phyloP scores from a whole-genome alignment of 2,888 invertebrate genomes.

The Chymomyza fuscimana region DNA sequence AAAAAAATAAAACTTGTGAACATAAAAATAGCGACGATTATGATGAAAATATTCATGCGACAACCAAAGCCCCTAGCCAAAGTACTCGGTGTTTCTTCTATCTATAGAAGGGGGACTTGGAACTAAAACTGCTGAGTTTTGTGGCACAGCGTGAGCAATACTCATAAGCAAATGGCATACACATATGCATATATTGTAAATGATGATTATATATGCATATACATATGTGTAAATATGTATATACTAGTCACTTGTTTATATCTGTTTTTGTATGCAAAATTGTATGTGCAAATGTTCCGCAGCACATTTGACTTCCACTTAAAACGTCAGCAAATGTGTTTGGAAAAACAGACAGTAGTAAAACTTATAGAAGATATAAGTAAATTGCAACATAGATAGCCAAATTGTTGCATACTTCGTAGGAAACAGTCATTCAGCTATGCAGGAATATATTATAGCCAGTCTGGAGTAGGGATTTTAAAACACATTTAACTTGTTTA shows the following conservation, averaged over 20 bases:
- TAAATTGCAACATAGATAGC: conserved; percentile 1
- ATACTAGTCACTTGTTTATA: conserved; percentile 12
- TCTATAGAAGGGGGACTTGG: not conserved
- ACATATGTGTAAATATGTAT: conserved; percentile 6
- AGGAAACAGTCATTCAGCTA: not conserved
- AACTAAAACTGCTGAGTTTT: not conserved
- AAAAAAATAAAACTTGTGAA: conserved; percentile 39
- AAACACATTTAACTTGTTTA: not conserved
- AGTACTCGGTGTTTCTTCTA: not conserved
- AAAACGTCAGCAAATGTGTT: conserved; percentile 49
- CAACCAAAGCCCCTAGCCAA: conserved; percentile 50
- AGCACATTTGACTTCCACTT: conserved; percentile 70
- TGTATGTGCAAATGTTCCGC: conserved; percentile 57
- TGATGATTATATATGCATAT: not conserved
- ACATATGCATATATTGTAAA: conserved; percentile 16
- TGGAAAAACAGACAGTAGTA: not conserved
- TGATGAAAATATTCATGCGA: conserved; percentile 74
- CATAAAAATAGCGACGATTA: conserved; percentile 71
- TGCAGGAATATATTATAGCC: not conserved
- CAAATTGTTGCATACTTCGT: not conserved
- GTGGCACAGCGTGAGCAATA: not conserved
- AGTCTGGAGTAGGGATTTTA: not conserved
- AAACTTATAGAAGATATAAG: not conserved
- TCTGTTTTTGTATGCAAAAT: conserved; percentile 50
- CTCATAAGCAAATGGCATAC: conserved; percentile 13